Evolutionary conservation across 2,888 invertebrate species (phyloP).

Genomic region (Dioctria rufipes): DNA sequence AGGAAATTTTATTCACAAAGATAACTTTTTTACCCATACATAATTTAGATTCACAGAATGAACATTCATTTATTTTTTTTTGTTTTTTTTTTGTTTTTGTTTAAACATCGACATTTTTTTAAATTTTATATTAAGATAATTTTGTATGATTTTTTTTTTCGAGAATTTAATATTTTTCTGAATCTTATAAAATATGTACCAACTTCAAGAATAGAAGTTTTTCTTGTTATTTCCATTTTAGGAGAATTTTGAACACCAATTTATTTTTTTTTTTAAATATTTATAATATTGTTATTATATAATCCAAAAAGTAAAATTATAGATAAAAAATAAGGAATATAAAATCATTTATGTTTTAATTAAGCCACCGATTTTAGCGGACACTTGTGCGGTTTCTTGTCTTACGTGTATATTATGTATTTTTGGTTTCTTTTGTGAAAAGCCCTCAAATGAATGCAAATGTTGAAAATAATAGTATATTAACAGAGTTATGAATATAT

Average conservation of each 20-base stretch:
- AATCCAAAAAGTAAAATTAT: slow-evolving; percentile 50
- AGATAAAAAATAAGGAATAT: slow-evolving; percentile 12
- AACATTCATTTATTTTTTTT: slow-evolving; percentile 32
- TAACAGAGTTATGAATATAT: neutral
- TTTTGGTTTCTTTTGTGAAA: slow-evolving; percentile 10
- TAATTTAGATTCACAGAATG: slow-evolving; percentile 58
- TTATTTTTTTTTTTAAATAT: slow-evolving; percentile 19
- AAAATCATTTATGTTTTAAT: neutral
- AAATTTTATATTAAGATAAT: slow-evolving; percentile 43
- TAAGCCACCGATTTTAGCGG: slow-evolving; percentile 1
- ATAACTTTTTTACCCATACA: slow-evolving; percentile 57
- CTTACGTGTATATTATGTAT: slow-evolving; percentile 43
- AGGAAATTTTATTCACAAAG: slow-evolving; percentile 56
- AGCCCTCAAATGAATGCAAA: slow-evolving; percentile 36
- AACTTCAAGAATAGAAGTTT: slow-evolving; percentile 28
- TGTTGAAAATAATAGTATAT: neutral
- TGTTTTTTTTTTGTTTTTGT: neutral
- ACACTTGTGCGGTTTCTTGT: slow-evolving; percentile 47
- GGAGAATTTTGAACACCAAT: slow-evolving; percentile 24
- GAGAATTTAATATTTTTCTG: slow-evolving; percentile 1
- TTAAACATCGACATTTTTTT: slow-evolving; percentile 46
- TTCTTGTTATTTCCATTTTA: slow-evolving; percentile 14
- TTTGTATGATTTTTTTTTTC: slow-evolving; percentile 18
- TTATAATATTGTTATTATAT: slow-evolving; percentile 25
- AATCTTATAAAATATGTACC: slow-evolving; percentile 8